Conservation (phyloP, 1,140 invertebrate genomes). For the Dinoponera quadriceps region DNA sequence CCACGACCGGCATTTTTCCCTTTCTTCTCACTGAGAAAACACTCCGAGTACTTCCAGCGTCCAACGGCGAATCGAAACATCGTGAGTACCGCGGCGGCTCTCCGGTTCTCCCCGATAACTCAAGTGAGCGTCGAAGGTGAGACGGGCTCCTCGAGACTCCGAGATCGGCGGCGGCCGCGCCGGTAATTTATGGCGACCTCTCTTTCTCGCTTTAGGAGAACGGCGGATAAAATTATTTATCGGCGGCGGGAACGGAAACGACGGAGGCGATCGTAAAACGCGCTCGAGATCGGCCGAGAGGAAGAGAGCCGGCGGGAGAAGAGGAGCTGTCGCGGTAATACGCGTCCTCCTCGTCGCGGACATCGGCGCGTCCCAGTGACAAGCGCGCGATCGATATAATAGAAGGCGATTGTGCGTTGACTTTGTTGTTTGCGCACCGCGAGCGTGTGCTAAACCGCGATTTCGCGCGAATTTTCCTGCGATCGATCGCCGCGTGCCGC, state of each 20-base stretch:
- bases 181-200: conserved; percentile 45
- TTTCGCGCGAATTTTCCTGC: conserved; percentile 55
- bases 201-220: conserved; percentile 31
- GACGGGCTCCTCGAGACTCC: conserved; percentile 5
- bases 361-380: conserved; percentile 39
- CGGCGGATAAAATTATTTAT: conserved; percentile 60
- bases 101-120: conserved; percentile 40
- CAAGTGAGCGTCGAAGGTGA: background rate
- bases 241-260: conserved; percentile 47
- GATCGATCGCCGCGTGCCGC: conserved; percentile 56
- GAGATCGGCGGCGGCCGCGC: conserved; percentile 29
- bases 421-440: conserved; percentile 50
- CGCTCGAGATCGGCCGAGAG: conserved; percentile 34
- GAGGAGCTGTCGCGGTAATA: conserved; percentile 51
- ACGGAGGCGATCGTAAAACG: conserved; percentile 56
- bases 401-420: conserved; percentile 55
- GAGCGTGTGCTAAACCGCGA: conserved; percentile 38
- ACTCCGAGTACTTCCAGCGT: background rate
- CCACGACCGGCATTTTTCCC: no score
- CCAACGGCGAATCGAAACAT: background rate
- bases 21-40: background rate
- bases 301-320: conserved; percentile 1
- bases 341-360: conserved; percentile 16
- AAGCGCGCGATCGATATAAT: conserved; percentile 50
- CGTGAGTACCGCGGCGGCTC: conserved; percentile 1